Base-by-base conservation (phyloP, 2,888 invertebrate species). In the Pantelozetes paolii region DNA sequence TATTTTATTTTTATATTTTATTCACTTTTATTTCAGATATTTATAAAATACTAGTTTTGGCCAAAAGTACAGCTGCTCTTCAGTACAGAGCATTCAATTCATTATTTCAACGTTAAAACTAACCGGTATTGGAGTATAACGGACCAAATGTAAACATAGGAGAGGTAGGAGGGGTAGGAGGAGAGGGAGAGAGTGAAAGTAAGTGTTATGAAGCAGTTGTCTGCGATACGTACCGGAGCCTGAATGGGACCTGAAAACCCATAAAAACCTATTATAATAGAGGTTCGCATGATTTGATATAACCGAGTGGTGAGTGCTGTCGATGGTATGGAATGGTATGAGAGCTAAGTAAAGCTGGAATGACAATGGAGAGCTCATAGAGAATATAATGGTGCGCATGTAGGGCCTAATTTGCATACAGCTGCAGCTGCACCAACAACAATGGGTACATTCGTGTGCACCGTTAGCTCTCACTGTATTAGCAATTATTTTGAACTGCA, bases 351-450 rank as follows among this genome's bases (percentile, higher is more conserved):
- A 57, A 57, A 57, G 57, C 57, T 62, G 62, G 30, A 62, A 18
- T 62, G 62, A 62, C 62, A 62, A 26, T 57, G 6, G 8, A 26
- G 23, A 28, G 23, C 26, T 62, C 32, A 32, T 62, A 62, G 32
- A n/a, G 62, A 30, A 62, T 62, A 32, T 30, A 62, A 32, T 62
- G 32, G 30, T 5, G 62, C 62, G 62, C 62, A 32, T 62, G 62
- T 62, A 18, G 62, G 62, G 11, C 62, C 30, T 62, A 20, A 62
- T 62, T 62, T 62, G 32, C 62, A 62, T 62, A 62, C 62, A 62
- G 62, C 62, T 62, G 62, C 62, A 62, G n/a, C n/a, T n/a, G n/a
- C 62, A 62, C 57, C 28, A 18, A 62, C 62, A 57, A 62, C 62
- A 62, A 62, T 32, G 18, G 62, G 62, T 18, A 28, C 62, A 32